Conservation (phyloP, 2,888 invertebrate species). For the Callyntrura guangdongensis region DNA sequence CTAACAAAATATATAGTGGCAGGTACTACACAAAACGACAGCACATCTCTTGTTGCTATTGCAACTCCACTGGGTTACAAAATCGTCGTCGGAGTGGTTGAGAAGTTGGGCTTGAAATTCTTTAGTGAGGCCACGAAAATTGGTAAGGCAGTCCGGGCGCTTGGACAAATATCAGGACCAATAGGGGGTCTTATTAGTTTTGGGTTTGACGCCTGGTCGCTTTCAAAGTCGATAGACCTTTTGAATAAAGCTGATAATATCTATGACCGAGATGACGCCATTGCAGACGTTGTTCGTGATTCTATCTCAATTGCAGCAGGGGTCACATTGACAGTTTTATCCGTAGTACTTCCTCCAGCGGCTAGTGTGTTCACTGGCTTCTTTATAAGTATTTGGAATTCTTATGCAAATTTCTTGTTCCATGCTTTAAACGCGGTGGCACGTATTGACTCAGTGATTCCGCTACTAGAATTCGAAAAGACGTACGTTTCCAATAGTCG, state of each 20-base stretch:
- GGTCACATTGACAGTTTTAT: slow-evolving; percentile 9
- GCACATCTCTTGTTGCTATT: too few species aligned
- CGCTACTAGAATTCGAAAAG: slow-evolving; percentile 57
- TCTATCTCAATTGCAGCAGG: slow-evolving; percentile 68
- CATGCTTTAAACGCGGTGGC: slow-evolving; percentile 59
- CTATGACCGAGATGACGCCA: slow-evolving; percentile 74
- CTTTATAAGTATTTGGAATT: slow-evolving; percentile 43
- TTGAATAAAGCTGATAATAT: slow-evolving; percentile 4
- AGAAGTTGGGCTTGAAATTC: too few species aligned
- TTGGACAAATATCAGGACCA: too few species aligned
- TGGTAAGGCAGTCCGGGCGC: too few species aligned
- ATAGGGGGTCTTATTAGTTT: slow-evolving; percentile 46
- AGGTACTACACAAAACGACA: too few species aligned
- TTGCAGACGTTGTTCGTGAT: slow-evolving; percentile 71
- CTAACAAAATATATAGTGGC: too few species aligned
- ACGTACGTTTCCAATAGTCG: not conserved
- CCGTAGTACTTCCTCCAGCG: slow-evolving; percentile 62
- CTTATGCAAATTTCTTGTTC: not conserved
- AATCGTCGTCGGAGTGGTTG: too few species aligned
- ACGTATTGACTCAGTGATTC: slow-evolving; percentile 48
- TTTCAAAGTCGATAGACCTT: slow-evolving; percentile 14
- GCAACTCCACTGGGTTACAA: too few species aligned
- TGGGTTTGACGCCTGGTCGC: slow-evolving; percentile 31
- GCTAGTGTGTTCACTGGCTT: slow-evolving; percentile 33
- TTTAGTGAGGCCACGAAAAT: too few species aligned